phyloP scores from a whole-genome alignment of 2,113 vertebrate species.

The Leptosomus discolor region DNA sequence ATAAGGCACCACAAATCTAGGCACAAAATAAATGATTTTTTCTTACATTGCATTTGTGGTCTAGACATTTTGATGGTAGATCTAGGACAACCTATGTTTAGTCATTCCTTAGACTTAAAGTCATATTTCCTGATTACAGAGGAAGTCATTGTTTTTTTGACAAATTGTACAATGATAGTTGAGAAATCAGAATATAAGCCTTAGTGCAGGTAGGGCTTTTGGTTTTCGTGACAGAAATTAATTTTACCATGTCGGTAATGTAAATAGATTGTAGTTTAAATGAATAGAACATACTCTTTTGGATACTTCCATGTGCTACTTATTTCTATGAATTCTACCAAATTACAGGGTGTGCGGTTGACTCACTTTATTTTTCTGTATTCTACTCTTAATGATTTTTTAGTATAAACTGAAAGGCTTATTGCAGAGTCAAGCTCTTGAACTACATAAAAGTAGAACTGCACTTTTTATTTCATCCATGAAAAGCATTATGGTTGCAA shows the following conservation, averaged over 20 bases:
- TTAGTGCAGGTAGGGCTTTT: neutral
- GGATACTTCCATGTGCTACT: neutral
- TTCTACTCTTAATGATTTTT: neutral
- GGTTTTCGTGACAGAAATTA: neutral
- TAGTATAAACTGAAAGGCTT: neutral
- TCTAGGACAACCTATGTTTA: neutral
- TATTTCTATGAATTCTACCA: neutral
- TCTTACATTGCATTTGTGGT: neutral
- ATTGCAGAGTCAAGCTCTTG: neutral
- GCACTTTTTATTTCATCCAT: neutral
- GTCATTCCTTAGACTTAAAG: neutral
- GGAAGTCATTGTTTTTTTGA: neutral
- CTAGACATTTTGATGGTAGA: neutral
- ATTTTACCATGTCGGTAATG: neutral
- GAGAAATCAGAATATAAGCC: neutral
- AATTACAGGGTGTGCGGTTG: neutral
- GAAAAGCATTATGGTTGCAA: neutral
- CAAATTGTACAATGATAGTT: neutral
- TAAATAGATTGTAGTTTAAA: neutral
- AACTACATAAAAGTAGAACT: neutral
- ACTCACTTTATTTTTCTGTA: neutral
- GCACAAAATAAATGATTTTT: neutral
- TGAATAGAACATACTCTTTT: neutral
- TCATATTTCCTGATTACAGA: neutral
- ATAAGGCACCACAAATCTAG: neutral